Conservation (phyloP, 2,113 vertebrate genomes). For the Gopherus flavomarginatus region DNA sequence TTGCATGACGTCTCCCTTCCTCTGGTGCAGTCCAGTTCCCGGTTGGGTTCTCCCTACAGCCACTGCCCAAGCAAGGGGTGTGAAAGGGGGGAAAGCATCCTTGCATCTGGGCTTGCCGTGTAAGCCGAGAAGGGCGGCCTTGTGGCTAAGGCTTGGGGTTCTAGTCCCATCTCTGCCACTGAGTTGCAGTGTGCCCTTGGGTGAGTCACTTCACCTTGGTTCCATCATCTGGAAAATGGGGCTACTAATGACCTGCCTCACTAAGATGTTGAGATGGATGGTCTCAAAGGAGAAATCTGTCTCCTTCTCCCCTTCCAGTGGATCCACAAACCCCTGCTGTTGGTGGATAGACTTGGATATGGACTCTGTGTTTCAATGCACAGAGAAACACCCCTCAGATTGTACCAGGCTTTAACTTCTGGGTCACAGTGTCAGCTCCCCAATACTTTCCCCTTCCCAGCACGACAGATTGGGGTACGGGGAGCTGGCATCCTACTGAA, state of each 20-base stretch:
- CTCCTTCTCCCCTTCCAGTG: not conserved
- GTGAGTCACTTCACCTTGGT: not conserved
- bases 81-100: rapidly evolving
- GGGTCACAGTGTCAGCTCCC: not conserved
- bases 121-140: not conserved
- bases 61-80: rapidly evolving
- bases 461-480: not conserved
- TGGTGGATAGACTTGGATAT: not conserved
- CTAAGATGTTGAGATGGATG: not conserved
- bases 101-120: not conserved
- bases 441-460: not conserved
- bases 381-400: not conserved
- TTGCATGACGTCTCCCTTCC: not conserved
- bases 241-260: not conserved
- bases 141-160: not conserved
- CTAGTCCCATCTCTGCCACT: rapidly evolving
- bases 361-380: not conserved
- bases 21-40: not conserved
- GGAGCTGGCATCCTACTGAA: not conserved
- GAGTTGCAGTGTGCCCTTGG: rapidly evolving
- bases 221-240: not conserved
- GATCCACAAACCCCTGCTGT: not conserved
- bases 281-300: not conserved
- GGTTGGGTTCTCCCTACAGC: not conserved
- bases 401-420: not conserved